Conservation (phyloP, 2,797 vertebrate species). For the Mormyrops boulengeri region DNA sequence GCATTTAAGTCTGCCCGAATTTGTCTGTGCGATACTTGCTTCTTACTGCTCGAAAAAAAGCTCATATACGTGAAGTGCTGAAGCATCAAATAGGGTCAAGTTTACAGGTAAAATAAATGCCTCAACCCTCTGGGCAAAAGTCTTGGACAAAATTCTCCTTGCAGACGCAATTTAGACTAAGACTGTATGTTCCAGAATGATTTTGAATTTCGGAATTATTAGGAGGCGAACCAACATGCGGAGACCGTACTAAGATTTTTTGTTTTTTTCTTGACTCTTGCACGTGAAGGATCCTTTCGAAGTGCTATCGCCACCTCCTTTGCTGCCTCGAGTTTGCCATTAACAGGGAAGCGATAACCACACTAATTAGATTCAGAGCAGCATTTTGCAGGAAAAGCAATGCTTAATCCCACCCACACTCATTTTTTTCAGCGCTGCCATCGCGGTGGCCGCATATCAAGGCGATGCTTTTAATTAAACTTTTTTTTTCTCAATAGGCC, state of each 20-base stretch:
- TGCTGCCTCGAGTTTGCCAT: background rate
- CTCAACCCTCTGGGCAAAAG: background rate
- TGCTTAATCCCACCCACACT: constrained; percentile 6
- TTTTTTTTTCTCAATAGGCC: background rate
- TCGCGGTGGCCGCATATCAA: background rate
- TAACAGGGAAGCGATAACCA: background rate
- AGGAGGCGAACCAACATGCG: background rate
- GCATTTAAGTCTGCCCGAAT: background rate
- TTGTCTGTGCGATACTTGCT: background rate
- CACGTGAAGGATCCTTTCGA: background rate
- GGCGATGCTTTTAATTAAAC: constrained; percentile 15
- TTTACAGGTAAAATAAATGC: constrained; percentile 6
- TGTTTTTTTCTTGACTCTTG: background rate
- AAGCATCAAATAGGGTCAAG: background rate
- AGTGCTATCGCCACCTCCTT: background rate
- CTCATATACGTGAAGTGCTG: background rate
- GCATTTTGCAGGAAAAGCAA: constrained; percentile 3
- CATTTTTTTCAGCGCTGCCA: background rate
- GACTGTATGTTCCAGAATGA: background rate
- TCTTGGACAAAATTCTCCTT: background rate
- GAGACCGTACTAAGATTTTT: background rate
- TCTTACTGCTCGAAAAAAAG: background rate
- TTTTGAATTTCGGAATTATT: background rate
- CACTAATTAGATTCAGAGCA: constrained; percentile 13
- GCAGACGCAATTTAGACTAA: background rate